Percentiles rank a stretch among this genome's conserved stretches.
Conservation (phyloP, 2,113 vertebrate species). For the Mirza zaza region DNA sequence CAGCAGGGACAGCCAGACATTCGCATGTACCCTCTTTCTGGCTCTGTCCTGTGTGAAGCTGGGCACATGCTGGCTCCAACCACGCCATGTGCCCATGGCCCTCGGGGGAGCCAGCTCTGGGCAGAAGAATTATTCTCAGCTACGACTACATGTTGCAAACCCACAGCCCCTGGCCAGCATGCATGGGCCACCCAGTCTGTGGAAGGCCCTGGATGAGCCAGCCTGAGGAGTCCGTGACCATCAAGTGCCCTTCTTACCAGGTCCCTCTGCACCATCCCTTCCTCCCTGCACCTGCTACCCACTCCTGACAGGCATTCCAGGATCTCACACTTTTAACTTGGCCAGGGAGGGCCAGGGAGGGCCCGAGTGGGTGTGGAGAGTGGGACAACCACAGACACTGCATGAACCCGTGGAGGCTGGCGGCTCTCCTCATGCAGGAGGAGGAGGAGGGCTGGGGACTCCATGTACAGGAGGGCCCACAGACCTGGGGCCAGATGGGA, state of each 20-base stretch:
- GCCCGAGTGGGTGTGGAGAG: fast-evolving
- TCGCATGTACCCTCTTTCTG: background rate
- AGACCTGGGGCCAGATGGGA: background rate
- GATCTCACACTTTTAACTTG: background rate
- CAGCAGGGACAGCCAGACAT: background rate
- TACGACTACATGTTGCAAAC: background rate
- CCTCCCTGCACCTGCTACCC: background rate
- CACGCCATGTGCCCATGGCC: fast-evolving
- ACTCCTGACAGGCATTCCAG: background rate
- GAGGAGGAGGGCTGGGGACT: background rate
- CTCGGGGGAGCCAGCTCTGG: background rate
- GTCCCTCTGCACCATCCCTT: background rate
- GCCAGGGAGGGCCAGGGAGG: background rate
- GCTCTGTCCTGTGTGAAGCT: background rate
- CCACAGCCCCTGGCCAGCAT: background rate
- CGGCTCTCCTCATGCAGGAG: background rate
- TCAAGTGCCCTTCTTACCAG: background rate
- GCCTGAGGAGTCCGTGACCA: background rate
- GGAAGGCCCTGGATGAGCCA: background rate
- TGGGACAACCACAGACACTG: background rate
- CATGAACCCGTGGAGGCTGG: background rate
- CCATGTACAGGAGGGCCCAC: background rate
- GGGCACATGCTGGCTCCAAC: background rate
- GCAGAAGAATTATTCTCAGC: background rate
- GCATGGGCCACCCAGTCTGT: background rate